These are phyloP conservation scores for Papilio gigon DNA, from an alignment of 2,888 invertebrate species.

Conservation along the genomic window DNA sequence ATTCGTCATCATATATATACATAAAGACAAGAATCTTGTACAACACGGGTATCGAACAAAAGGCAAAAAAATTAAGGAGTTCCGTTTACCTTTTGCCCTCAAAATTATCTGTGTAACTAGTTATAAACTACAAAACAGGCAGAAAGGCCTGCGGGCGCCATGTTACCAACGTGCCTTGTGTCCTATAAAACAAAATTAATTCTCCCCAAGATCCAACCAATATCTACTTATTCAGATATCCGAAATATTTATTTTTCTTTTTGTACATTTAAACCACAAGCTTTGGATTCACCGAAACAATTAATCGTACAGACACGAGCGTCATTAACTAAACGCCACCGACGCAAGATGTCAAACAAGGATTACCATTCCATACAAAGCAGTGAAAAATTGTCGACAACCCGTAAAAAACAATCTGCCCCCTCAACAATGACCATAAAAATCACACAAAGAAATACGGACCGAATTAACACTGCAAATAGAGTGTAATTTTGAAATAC, in stretches of 20 bases:
- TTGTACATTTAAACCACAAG: slow-evolving; percentile 17
- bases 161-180: no score
- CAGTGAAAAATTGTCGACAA: slow-evolving; percentile 76
- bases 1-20: no score
- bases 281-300: slow-evolving; percentile 32
- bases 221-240: neutral
- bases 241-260: neutral
- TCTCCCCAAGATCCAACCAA: neutral
- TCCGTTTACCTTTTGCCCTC: no score
- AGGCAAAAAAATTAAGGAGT: no score
- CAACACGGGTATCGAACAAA: no score
- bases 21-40: no score
- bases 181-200: slow-evolving; percentile 4
- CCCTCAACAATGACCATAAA: slow-evolving; percentile 50
- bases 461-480: slow-evolving; percentile 42
- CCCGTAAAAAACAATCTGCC: slow-evolving; percentile 63
- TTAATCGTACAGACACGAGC: slow-evolving; percentile 49
- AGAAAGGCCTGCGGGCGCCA: no score
- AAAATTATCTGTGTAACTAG: no score
- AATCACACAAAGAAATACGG: slow-evolving; percentile 45
- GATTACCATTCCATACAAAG: slow-evolving; percentile 75
- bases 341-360: slow-evolving; percentile 76
- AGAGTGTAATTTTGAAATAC: slow-evolving; percentile 43
- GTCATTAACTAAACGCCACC: slow-evolving; percentile 74
- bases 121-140: no score